phyloP scores from a whole-genome alignment of 2,888 invertebrate genomes.

The Brenthis daphne region DNA sequence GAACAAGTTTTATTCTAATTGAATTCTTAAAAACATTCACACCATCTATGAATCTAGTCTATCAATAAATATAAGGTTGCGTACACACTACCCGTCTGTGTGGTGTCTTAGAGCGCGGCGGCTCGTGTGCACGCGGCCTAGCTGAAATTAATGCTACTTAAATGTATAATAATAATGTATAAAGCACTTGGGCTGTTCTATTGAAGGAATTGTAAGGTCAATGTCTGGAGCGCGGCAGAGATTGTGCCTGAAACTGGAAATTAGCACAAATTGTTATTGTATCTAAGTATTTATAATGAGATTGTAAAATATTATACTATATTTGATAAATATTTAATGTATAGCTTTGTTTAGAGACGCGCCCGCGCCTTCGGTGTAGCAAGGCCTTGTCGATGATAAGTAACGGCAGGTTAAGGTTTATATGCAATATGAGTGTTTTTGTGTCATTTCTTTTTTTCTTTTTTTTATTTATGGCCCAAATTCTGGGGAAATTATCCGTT shows the following conservation, averaged over 20 bases:
- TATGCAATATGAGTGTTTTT: not conserved
- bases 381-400: not conserved
- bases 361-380: not conserved
- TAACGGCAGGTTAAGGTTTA: too few species aligned
- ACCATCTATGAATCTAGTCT: slow-evolving; percentile 8
- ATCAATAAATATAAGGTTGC: not conserved
- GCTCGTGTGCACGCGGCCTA: not conserved
- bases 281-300: slow-evolving; percentile 12
- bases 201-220: not conserved
- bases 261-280: slow-evolving; percentile 18
- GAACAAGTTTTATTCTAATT: too few species aligned
- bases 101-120: not conserved
- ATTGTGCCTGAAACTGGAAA: slow-evolving; percentile 12
- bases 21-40: too few species aligned
- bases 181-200: slow-evolving; percentile 1
- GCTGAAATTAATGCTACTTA: slow-evolving; percentile 1
- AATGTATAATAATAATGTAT: not conserved
- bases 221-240: not conserved
- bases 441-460: not conserved
- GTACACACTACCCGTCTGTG: not conserved
- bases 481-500: too few species aligned
- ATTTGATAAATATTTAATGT: not conserved
- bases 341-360: not conserved
- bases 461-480: not conserved
- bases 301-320: slow-evolving; percentile 18